These are phyloP conservation scores for Phymorhynchus buccinoides DNA, from an alignment of 1,140 invertebrate genomes.

Conservation along the genomic window DNA sequence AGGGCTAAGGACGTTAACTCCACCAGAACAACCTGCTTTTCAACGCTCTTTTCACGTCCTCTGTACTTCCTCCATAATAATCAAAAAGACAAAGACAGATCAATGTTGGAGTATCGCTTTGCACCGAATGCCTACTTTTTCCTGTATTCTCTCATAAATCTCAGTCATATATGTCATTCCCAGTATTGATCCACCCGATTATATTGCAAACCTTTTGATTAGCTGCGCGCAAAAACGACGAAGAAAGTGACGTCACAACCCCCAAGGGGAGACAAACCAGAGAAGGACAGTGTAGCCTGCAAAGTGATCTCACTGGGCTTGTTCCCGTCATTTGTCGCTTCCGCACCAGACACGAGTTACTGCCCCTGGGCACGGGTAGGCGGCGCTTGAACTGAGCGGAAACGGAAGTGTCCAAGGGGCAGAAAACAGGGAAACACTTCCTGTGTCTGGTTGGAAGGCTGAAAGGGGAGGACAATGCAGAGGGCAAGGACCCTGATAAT, in stretches of 20 bases:
- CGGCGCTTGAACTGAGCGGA: constrained; percentile 4
- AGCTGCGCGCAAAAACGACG: neutral
- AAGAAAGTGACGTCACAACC: constrained; percentile 14
- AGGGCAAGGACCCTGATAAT: neutral
- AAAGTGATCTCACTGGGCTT: neutral
- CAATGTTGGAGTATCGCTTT: no score
- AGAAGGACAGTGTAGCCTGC: neutral
- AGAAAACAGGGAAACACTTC: constrained; percentile 5
- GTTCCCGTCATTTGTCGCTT: constrained; percentile 21
- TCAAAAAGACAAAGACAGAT: no score
- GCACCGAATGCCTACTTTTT: no score
- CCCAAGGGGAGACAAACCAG: neutral
- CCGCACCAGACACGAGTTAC: constrained; percentile 21
- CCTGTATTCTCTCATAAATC: neutral
- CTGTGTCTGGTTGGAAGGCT: neutral
- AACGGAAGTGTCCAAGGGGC: constrained; percentile 5
- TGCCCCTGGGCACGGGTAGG: neutral
- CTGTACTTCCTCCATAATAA: no score
- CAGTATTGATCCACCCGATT: neutral
- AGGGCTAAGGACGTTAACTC: no score
- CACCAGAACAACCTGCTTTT: no score
- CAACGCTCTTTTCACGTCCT: no score
- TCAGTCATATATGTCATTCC: neutral
- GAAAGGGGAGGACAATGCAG: neutral
- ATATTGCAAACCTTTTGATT: constrained; percentile 2